A percentile compares a stretch with the other conserved stretches of the same genome.
Conservation (phyloP, 2,888 invertebrate species). For the Hyles lineata region DNA sequence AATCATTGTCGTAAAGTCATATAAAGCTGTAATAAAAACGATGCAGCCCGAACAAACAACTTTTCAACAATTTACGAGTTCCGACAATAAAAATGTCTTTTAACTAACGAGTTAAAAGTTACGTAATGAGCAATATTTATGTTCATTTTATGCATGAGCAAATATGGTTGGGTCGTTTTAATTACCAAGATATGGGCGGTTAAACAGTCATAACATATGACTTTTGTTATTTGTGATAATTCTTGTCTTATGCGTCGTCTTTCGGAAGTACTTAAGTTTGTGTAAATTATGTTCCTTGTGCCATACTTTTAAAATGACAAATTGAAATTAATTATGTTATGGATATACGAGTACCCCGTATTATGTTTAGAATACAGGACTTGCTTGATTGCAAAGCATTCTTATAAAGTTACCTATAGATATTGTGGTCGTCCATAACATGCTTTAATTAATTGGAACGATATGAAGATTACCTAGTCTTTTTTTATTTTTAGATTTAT, state of each 20-base stretch:
- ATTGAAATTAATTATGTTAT: constrained; percentile 16
- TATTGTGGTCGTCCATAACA: background rate
- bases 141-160: constrained; percentile 71
- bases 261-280: constrained; percentile 22
- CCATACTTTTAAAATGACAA: background rate
- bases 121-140: constrained; percentile 63
- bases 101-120: constrained; percentile 41
- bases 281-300: constrained; percentile 8
- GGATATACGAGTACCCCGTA: too few relatives aligned
- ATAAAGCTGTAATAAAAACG: constrained; percentile 43
- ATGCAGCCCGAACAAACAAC: constrained; percentile 44
- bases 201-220: constrained; percentile 56
- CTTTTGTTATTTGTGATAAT: constrained; percentile 47
- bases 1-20: constrained; percentile 39
- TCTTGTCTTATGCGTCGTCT: constrained; percentile 34
- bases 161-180: constrained; percentile 68
- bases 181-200: constrained; percentile 59
- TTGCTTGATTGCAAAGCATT: background rate
- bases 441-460: too few relatives aligned
- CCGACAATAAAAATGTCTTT: constrained; percentile 47
- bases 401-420: background rate
- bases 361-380: too few relatives aligned
- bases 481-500: too few relatives aligned
- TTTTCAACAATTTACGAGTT: constrained; percentile 48
- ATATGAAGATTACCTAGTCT: too few relatives aligned